These are phyloP conservation scores for Luperina testacea DNA, from an alignment of 2,888 invertebrate species.

Conservation along the genomic window DNA sequence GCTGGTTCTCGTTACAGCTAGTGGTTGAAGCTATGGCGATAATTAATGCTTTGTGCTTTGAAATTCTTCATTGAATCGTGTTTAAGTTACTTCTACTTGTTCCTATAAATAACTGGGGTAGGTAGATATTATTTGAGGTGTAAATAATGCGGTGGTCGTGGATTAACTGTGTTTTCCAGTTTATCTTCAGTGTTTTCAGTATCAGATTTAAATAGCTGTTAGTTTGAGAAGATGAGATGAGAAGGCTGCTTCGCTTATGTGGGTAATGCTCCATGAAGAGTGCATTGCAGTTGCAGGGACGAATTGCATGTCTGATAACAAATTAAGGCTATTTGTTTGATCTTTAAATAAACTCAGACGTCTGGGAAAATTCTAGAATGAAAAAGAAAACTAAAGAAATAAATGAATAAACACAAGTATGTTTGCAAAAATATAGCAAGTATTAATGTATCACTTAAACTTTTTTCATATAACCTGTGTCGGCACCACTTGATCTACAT, in stretches of 20 bases:
- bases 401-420: conserved; percentile 35
- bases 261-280: background rate
- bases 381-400: conserved; percentile 19
- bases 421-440: conserved; percentile 36
- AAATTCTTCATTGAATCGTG: conserved; percentile 36
- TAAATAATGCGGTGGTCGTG: background rate
- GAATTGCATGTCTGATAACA: no score
- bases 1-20: conserved; percentile 69
- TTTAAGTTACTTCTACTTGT: background rate
- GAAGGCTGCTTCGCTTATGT: background rate
- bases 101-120: background rate
- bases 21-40: conserved; percentile 51
- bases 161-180: background rate
- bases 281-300: background rate
- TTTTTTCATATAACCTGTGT: conserved; percentile 52
- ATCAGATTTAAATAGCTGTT: background rate
- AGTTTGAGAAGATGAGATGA: background rate
- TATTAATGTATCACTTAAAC: conserved; percentile 63
- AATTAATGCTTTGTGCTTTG: conserved; percentile 49
- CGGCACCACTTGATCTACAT: conserved; percentile 61
- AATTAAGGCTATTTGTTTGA: background rate
- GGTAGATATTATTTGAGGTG: background rate
- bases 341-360: conserved; percentile 33
- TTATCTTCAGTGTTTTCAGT: background rate
- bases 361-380: conserved; percentile 18